phyloP scores from a whole-genome alignment of 2,113 vertebrate species.

The Acanthochromis polyacanthus region DNA sequence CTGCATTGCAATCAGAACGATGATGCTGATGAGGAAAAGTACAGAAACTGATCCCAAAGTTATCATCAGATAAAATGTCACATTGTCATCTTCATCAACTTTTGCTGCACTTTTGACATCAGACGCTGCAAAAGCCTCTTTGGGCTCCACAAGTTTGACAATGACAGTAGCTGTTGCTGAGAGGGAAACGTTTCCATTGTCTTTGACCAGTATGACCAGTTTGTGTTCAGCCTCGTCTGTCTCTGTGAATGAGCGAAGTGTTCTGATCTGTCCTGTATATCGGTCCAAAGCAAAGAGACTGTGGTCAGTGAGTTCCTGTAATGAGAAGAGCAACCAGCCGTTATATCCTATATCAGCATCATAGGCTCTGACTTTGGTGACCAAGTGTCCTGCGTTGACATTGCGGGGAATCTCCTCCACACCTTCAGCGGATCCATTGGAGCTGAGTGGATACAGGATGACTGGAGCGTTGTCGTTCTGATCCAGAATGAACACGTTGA shows the following conservation, averaged over 20 bases:
- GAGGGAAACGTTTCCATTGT: constrained; percentile 72
- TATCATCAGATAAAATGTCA: constrained; percentile 74
- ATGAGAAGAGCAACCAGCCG: constrained; percentile 76
- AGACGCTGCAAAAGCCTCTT: constrained; percentile 73
- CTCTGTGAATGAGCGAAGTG: constrained; percentile 71
- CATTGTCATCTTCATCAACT: constrained; percentile 38
- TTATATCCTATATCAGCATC: constrained; percentile 79
- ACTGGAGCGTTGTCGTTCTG: too few relatives aligned
- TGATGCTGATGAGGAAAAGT: constrained; percentile 71
- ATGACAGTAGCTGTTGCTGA: constrained; percentile 74
- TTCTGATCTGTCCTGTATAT: constrained; percentile 78
- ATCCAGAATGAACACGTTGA: too few relatives aligned
- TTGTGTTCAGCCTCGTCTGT: constrained; percentile 70
- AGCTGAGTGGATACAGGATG: too few relatives aligned
- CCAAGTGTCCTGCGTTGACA: constrained; percentile 26
- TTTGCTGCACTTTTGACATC: constrained; percentile 54
- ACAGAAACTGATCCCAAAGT: constrained; percentile 71
- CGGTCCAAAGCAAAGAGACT: constrained; percentile 73
- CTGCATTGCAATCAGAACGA: constrained; percentile 71
- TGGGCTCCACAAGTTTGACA: constrained; percentile 70
- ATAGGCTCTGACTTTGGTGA: constrained; percentile 76
- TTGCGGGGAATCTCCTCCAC: too few relatives aligned
- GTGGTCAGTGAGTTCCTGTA: constrained; percentile 71
- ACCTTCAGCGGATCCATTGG: too few relatives aligned
- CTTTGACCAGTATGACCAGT: constrained; percentile 74